Percentiles rank a stretch among this genome's conserved stretches.
These are phyloP conservation scores for Ips nitidus DNA, from an alignment of 1,140 invertebrate species.

Conservation along the genomic window DNA sequence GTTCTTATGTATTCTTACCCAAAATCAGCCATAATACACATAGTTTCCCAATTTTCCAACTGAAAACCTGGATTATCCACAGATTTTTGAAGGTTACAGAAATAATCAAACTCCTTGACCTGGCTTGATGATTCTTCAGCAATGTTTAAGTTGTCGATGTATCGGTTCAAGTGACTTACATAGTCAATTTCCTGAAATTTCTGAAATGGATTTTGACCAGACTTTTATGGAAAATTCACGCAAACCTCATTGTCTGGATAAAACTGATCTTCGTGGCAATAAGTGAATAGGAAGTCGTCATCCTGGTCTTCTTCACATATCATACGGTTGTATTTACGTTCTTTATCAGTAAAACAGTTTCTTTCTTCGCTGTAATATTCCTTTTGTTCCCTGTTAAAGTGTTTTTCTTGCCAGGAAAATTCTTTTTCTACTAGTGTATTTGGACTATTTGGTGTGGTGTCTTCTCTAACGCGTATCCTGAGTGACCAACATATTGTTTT, in stretches of 20 bases:
- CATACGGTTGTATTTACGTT: constrained; percentile 43
- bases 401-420: constrained; percentile 48
- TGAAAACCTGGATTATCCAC: constrained; percentile 27
- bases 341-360: constrained; percentile 46
- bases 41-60: constrained; percentile 29
- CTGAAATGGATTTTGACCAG: neutral
- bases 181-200: constrained; percentile 1
- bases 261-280: constrained; percentile 41
- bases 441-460: constrained; percentile 24
- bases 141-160: constrained; percentile 10
- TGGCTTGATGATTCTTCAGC: neutral
- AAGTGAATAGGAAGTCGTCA: constrained; percentile 39
- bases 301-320: constrained; percentile 28
- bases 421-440: constrained; percentile 31
- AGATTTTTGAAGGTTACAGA: constrained; percentile 21
- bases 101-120: constrained; percentile 31
- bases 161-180: constrained; percentile 22
- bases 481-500: neutral
- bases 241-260: constrained; percentile 30
- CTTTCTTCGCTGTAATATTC: constrained; percentile 41
- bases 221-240: constrained; percentile 4
- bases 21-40: constrained; percentile 47
- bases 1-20: constrained; percentile 36
- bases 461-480: constrained; percentile 37
- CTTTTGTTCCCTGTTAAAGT: constrained; percentile 44